A percentile compares a stretch with the other conserved stretches of the same genome.
These are phyloP conservation scores for Listronotus oregonensis DNA, from an alignment of 1,140 invertebrate species.

Conservation along the genomic window DNA sequence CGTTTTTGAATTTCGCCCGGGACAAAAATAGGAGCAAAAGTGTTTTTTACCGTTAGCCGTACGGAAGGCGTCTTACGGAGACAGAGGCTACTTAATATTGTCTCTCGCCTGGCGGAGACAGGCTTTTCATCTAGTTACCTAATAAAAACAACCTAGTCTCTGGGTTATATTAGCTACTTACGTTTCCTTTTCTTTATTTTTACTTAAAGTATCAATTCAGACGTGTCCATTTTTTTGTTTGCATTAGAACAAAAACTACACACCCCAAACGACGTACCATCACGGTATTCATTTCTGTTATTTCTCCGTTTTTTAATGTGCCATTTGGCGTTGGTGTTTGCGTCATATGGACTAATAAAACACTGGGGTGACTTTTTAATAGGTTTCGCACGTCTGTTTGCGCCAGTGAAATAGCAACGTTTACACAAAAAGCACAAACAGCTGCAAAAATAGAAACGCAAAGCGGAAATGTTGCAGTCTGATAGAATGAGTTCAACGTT, in stretches of 20 bases:
- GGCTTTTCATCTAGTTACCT: too few relatives aligned
- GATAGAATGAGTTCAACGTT: too few relatives aligned
- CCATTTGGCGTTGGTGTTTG: conserved; percentile 19
- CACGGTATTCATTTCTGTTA: conserved; percentile 16
- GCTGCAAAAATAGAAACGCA: conserved; percentile 34
- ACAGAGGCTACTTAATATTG: too few relatives aligned
- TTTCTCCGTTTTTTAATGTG: conserved; percentile 6
- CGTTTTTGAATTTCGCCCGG: too few relatives aligned
- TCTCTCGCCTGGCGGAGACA: too few relatives aligned
- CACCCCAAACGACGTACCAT: neutral
- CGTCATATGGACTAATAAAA: conserved; percentile 28
- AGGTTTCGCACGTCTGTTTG: conserved; percentile 32
- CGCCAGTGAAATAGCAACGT: conserved; percentile 23
- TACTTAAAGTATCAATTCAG: too few relatives aligned
- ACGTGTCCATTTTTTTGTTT: neutral
- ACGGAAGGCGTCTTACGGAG: too few relatives aligned
- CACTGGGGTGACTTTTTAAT: conserved; percentile 31
- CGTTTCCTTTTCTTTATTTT: too few relatives aligned
- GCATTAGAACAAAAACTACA: neutral
- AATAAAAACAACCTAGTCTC: too few relatives aligned
- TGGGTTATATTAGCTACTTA: too few relatives aligned
- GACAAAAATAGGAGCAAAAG: too few relatives aligned
- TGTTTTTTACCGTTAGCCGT: too few relatives aligned
- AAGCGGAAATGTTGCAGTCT: conserved; percentile 6
- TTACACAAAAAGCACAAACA: conserved; percentile 24